These are phyloP conservation scores for Caenorhabditis japonica DNA, from an alignment of 2,888 invertebrate species.

Conservation along the genomic window DNA sequence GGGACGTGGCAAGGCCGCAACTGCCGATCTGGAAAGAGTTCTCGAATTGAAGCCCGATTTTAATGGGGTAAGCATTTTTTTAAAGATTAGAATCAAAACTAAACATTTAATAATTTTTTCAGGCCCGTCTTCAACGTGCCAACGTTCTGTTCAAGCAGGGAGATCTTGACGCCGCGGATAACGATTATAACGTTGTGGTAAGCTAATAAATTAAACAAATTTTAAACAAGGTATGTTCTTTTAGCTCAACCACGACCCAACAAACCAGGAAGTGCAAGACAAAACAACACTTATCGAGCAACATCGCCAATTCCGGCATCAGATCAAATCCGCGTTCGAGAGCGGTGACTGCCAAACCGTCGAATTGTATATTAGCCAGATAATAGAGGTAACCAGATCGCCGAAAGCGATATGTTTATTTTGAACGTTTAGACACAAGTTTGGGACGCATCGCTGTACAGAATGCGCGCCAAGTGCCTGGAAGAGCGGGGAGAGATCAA, in stretches of 20 bases:
- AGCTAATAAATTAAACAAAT: constrained; percentile 11
- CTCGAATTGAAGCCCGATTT: constrained; percentile 95
- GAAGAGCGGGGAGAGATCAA: constrained; percentile 86
- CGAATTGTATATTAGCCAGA: constrained; percentile 81
- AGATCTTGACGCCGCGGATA: constrained; percentile 70
- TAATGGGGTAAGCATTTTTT: constrained; percentile 84
- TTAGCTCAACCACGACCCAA: constrained; percentile 84
- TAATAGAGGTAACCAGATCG: constrained; percentile 68
- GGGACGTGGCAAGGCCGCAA: constrained; percentile 82
- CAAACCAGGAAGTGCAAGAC: constrained; percentile 86
- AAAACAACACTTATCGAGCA: constrained; percentile 83
- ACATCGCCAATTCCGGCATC: constrained; percentile 78
- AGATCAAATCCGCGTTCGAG: constrained; percentile 50
- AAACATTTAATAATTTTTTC: constrained; percentile 58
- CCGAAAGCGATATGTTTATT: neutral
- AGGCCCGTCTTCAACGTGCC: constrained; percentile 86
- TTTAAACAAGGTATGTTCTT: constrained; percentile 34
- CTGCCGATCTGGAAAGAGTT: constrained; percentile 92
- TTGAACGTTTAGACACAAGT: constrained; percentile 79
- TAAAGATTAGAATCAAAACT: neutral
- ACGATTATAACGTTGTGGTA: constrained; percentile 72
- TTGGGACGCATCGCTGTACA: constrained; percentile 88
- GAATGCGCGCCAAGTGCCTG: constrained; percentile 89
- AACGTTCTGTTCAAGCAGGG: constrained; percentile 90
- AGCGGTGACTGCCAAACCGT: constrained; percentile 81